Evolutionary conservation across 1,140 invertebrate species (phyloP).

Genomic region (Proales similis): DNA sequence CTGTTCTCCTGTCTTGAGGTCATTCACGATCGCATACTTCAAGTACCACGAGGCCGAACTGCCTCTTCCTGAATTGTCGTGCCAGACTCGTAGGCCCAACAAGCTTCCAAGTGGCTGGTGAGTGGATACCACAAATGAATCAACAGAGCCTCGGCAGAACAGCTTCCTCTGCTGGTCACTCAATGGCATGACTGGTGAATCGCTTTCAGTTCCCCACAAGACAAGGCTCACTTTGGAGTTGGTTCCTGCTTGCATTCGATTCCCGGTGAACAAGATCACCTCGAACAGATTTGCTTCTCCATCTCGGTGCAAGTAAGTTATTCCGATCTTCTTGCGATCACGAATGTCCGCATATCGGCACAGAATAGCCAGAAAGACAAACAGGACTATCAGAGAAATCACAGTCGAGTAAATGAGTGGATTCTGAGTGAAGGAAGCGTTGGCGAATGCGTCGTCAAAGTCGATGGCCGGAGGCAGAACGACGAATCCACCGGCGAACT

Average conservation of each 20-base stretch:
- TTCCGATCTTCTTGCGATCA: constrained; percentile 50
- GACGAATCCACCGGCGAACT: constrained; percentile 50
- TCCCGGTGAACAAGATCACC: constrained; percentile 56
- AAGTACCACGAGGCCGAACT: constrained; percentile 49
- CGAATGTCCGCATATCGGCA: constrained; percentile 54
- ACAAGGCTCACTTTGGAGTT: constrained; percentile 55
- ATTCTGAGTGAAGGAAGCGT: constrained; percentile 57
- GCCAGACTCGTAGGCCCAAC: constrained; percentile 51
- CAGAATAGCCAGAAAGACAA: constrained; percentile 53
- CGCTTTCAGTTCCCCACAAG: constrained; percentile 46
- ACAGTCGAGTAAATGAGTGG: constrained; percentile 57
- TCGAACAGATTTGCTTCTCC: constrained; percentile 57
- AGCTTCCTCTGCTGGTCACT: constrained; percentile 48
- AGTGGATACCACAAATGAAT: constrained; percentile 48
- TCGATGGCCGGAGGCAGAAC: constrained; percentile 52
- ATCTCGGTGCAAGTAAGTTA: constrained; percentile 42
- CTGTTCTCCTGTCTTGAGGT: constrained; percentile 51
- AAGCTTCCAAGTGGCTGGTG: constrained; percentile 46
- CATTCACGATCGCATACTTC: constrained; percentile 48
- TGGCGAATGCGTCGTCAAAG: constrained; percentile 50
- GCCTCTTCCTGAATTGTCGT: constrained; percentile 48
- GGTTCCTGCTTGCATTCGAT: constrained; percentile 53
- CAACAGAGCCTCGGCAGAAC: constrained; percentile 44
- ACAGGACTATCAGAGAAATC: constrained; percentile 54
- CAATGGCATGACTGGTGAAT: constrained; percentile 46